Conservation (phyloP, 1,140 invertebrate species). For the Listronotus oregonensis region DNA sequence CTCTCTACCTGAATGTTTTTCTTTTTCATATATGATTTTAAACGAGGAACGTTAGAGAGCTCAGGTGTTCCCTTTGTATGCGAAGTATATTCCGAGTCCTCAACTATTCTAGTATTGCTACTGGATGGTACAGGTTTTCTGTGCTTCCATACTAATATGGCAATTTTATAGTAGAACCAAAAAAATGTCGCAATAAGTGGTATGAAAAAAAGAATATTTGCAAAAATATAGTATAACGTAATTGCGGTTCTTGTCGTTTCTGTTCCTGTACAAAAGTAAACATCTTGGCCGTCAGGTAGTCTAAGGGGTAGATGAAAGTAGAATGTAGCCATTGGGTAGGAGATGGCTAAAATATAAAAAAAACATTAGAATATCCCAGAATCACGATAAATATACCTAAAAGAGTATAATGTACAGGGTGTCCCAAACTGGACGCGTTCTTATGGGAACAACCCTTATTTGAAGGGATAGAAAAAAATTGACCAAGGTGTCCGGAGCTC, state of each 20-base stretch:
- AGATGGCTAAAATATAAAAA: slow-evolving; percentile 42
- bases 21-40: slow-evolving; percentile 23
- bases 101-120: not conserved
- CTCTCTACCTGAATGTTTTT: slow-evolving; percentile 51
- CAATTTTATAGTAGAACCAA: slow-evolving; percentile 60
- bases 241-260: slow-evolving; percentile 47
- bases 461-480: too few species aligned
- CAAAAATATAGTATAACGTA: slow-evolving; percentile 53
- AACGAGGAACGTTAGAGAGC: slow-evolving; percentile 18
- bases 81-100: slow-evolving; percentile 34
- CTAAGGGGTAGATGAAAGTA: slow-evolving; percentile 35
- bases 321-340: slow-evolving; percentile 44
- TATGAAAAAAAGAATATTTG: slow-evolving; percentile 60
- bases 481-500: too few species aligned
- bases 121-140: slow-evolving; percentile 43
- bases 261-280: slow-evolving; percentile 29
- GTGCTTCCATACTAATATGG: slow-evolving; percentile 58
- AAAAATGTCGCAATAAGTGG: slow-evolving; percentile 60
- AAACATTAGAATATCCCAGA: too few species aligned
- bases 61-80: slow-evolving; percentile 39
- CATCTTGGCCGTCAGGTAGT: slow-evolving; percentile 26
- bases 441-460: too few species aligned
- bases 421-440: too few species aligned
- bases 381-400: not conserved
- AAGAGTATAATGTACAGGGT: too few species aligned